Evolutionary conservation across 1,140 invertebrate genomes (phyloP).

Genomic region (Macrotrachela quadricornifera): DNA sequence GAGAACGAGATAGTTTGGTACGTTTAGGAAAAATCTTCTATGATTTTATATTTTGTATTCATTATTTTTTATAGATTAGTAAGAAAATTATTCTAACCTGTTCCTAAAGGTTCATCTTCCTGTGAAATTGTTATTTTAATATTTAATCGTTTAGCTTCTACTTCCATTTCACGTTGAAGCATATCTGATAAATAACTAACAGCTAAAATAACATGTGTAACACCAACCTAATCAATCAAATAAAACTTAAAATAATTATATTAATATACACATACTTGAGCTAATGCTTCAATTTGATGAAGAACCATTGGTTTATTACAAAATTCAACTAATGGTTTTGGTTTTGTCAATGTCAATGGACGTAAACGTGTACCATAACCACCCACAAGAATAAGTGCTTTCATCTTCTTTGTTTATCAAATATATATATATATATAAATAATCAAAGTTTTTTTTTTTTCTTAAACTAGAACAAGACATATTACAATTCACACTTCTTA

Average conservation of each 20-base stretch:
- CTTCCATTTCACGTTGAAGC: conserved; percentile 74
- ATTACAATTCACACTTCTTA: too few species aligned
- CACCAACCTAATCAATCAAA: conserved; percentile 48
- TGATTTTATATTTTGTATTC: too few species aligned
- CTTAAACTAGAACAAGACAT: too few species aligned
- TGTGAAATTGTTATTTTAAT: conserved; percentile 66
- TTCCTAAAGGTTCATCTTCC: conserved; percentile 87
- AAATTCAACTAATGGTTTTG: conserved; percentile 96
- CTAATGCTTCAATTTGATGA: conserved; percentile 51
- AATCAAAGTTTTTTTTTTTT: too few species aligned
- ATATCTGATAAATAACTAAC: conserved; percentile 94
- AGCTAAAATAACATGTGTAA: conserved; percentile 67
- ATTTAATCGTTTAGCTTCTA: conserved; percentile 57
- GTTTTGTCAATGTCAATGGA: conserved; percentile 77
- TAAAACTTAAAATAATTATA: background rate
- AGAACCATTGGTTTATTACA: conserved; percentile 95
- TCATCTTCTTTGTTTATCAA: conserved; percentile 65
- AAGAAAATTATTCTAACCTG: conserved; percentile 20
- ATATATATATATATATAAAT: too few species aligned
- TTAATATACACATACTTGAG: background rate
- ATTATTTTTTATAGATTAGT: background rate
- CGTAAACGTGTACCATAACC: conserved; percentile 89
- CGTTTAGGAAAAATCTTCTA: background rate
- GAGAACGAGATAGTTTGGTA: too few species aligned
- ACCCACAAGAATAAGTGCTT: conserved; percentile 86